Evolutionary conservation across 2,888 invertebrate species (phyloP).

Genomic region (Penaeus monodon): DNA sequence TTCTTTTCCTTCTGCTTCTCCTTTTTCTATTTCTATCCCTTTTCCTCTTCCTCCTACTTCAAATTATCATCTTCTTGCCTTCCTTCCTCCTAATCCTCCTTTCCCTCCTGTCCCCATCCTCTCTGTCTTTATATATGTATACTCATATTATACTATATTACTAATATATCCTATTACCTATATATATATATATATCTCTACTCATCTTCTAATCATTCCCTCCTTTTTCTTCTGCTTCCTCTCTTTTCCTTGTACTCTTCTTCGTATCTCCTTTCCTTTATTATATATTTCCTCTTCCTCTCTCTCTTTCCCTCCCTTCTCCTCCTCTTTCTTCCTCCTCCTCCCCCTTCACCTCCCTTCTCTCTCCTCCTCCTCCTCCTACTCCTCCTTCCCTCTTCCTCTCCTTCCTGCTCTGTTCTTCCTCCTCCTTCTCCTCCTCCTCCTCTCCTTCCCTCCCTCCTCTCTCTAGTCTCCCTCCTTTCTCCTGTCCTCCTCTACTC

Average conservation of each 20-base stretch:
- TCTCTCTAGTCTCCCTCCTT: no score
- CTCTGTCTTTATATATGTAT: no score
- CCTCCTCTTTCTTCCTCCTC: neutral
- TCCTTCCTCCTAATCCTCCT: neutral
- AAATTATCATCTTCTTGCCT: neutral
- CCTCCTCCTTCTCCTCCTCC: neutral
- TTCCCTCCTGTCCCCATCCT: neutral
- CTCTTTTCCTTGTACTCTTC: neutral
- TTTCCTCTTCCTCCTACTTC: no score
- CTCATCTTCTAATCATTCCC: neutral
- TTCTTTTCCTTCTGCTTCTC: neutral
- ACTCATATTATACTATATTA: no score
- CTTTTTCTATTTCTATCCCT: no score
- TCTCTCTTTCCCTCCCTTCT: neutral
- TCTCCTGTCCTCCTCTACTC: neutral
- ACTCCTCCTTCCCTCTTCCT: neutral
- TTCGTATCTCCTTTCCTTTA: neutral
- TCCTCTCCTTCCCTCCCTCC: no score
- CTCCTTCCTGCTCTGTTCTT: no score
- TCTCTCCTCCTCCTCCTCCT: neutral
- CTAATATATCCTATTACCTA: no score
- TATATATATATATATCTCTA: neutral
- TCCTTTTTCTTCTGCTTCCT: neutral
- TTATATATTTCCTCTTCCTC: neutral
- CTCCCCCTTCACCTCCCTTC: neutral